Evolutionary conservation across 2,797 vertebrate species (phyloP).

Genomic region (Rhynchonycteris naso): DNA sequence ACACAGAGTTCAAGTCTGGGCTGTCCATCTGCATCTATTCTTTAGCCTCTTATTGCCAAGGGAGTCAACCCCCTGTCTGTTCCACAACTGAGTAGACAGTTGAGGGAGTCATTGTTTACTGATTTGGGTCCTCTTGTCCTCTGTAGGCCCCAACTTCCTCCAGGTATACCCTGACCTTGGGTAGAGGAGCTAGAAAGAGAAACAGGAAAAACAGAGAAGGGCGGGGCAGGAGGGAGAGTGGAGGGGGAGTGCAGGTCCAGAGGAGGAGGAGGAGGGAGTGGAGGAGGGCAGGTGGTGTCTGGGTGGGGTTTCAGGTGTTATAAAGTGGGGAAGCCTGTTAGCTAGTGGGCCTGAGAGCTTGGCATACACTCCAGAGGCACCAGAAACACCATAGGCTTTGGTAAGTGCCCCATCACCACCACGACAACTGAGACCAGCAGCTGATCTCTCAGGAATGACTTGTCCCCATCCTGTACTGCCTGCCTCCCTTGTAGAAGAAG

Average conservation of each 20-base stretch:
- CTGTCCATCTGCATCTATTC: not conserved
- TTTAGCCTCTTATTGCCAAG: not conserved
- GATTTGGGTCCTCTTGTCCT: not conserved
- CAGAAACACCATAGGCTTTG: not conserved
- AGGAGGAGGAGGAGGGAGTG: not conserved
- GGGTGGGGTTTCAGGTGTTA: conserved; percentile 52
- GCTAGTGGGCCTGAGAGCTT: not conserved
- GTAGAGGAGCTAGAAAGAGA: not conserved
- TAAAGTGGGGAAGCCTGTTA: conserved; percentile 52
- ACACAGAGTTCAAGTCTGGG: not conserved
- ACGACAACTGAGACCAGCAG: not conserved
- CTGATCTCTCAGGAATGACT: no score
- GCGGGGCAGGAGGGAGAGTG: not conserved
- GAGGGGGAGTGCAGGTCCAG: not conserved
- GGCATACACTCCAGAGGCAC: not conserved
- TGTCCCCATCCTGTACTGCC: not conserved
- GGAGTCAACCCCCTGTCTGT: not conserved
- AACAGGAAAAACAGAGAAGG: not conserved
- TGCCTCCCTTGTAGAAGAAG: not conserved
- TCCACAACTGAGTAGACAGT: no score
- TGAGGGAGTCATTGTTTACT: not conserved
- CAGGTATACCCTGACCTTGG: not conserved
- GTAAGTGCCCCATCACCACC: conserved; percentile 34
- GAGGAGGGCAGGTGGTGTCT: not conserved
- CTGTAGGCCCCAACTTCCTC: not conserved